phyloP scores from a whole-genome alignment of 2,797 vertebrate species.

The Schizopygopsis malacanthus region DNA sequence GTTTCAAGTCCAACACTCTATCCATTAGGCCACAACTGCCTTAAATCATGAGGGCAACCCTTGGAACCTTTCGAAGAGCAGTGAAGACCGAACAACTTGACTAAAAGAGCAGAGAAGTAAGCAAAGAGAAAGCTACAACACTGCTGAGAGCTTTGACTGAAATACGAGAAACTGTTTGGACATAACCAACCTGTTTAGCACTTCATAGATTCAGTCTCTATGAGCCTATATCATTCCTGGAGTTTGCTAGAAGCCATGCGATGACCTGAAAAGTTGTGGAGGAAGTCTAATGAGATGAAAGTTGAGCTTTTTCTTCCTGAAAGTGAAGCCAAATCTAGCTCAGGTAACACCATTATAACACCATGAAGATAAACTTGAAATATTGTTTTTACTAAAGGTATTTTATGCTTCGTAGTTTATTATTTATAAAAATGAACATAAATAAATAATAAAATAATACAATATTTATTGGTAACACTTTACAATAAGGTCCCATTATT shows the following conservation, averaged over 20 bases:
- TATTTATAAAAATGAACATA: background rate
- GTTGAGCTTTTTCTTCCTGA: background rate
- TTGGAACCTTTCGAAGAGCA: background rate
- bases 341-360: background rate
- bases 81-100: background rate
- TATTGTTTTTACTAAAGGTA: background rate
- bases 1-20: no score
- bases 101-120: background rate
- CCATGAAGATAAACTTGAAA: background rate
- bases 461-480: background rate
- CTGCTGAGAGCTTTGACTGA: background rate
- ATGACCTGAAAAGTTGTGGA: background rate
- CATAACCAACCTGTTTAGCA: background rate
- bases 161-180: background rate
- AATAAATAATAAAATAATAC: background rate
- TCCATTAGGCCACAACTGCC: no score
- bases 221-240: background rate
- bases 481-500: background rate
- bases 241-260: conserved; percentile 5
- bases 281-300: background rate
- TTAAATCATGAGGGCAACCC: background rate
- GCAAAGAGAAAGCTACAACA: background rate
- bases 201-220: conserved; percentile 6
- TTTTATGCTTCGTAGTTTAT: background rate
- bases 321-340: background rate